phyloP scores from a whole-genome alignment of 1,140 invertebrate species.

The Megalonaias nervosa region DNA sequence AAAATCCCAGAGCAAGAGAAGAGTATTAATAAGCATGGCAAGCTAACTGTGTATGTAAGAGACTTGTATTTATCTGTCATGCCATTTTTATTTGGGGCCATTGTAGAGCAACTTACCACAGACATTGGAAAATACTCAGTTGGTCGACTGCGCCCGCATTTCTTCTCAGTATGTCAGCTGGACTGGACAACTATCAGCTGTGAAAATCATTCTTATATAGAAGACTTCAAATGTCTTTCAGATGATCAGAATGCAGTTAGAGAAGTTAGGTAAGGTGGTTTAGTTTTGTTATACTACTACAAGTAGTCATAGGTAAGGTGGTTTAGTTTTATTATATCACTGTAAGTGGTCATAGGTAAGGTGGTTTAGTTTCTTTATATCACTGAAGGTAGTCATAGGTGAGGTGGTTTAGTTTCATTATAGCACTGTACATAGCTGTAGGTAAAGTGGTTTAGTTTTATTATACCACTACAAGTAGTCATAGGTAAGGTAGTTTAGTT shows the following conservation, averaged over 20 bases:
- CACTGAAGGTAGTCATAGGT: too few relatives aligned
- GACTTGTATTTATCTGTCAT: slow-evolving; percentile 66
- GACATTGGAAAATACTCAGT: slow-evolving; percentile 95
- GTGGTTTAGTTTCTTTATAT: neutral
- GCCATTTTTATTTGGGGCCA: slow-evolving; percentile 87
- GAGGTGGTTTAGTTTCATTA: neutral
- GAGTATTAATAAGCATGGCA: neutral
- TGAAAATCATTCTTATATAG: slow-evolving; percentile 24
- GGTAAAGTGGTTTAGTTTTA: too few relatives aligned
- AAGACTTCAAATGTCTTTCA: slow-evolving; percentile 35
- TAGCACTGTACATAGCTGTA: too few relatives aligned
- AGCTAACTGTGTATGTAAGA: slow-evolving; percentile 15
- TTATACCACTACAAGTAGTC: neutral
- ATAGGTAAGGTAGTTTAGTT: slow-evolving; percentile 28
- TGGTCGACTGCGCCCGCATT: slow-evolving; percentile 93
- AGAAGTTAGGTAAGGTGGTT: slow-evolving; percentile 41
- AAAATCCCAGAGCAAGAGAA: neutral
- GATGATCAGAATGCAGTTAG: slow-evolving; percentile 23
- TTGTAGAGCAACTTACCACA: slow-evolving; percentile 81
- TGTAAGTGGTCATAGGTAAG: too few relatives aligned
- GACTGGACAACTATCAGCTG: slow-evolving; percentile 34
- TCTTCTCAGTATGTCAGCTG: slow-evolving; percentile 78
- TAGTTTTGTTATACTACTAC: neutral
- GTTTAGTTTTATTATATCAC: neutral
- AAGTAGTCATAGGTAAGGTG: slow-evolving; percentile 25